Conservation (phyloP, 1,140 invertebrate genomes). For the Calliopsis andreniformis region DNA sequence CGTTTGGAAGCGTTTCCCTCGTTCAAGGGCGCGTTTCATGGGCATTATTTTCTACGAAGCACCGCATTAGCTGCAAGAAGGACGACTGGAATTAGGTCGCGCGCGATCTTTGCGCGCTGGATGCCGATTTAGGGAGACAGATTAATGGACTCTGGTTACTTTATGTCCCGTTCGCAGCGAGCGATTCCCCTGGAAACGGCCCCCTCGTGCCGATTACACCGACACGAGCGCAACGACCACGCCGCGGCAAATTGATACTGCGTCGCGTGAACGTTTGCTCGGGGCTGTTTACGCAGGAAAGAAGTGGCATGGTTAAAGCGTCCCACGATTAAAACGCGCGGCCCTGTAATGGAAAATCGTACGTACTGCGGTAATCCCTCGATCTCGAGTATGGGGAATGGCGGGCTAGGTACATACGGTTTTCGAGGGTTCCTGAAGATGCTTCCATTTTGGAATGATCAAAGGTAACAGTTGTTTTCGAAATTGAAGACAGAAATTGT, state of each 20-base stretch:
- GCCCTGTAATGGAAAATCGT: constrained; percentile 4
- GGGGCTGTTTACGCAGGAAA: constrained; percentile 37
- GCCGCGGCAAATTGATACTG: constrained; percentile 47
- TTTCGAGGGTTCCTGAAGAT: no score
- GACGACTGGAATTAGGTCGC: constrained; percentile 59
- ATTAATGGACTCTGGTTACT: constrained; percentile 60
- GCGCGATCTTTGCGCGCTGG: constrained; percentile 47
- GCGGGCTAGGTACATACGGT: no score
- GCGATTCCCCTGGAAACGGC: constrained; percentile 50
- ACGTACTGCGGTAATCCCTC: neutral
- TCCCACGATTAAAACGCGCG: constrained; percentile 18
- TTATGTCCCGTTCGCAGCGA: constrained; percentile 49
- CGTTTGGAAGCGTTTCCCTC: constrained; percentile 23
- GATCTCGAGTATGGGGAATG: no score
- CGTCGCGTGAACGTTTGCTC: constrained; percentile 50
- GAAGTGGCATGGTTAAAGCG: constrained; percentile 44
- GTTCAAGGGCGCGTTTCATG: constrained; percentile 31
- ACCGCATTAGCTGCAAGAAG: constrained; percentile 59
- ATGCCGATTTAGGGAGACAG: constrained; percentile 56
- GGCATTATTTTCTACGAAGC: constrained; percentile 58
- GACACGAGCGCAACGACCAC: constrained; percentile 43
- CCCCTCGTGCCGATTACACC: constrained; percentile 15
- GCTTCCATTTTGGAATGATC: no score
- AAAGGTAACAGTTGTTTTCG: no score
- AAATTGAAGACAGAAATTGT: no score